Evolutionary conservation across 2,113 vertebrate species (phyloP).

Genomic region (Eulemur macaco): DNA sequence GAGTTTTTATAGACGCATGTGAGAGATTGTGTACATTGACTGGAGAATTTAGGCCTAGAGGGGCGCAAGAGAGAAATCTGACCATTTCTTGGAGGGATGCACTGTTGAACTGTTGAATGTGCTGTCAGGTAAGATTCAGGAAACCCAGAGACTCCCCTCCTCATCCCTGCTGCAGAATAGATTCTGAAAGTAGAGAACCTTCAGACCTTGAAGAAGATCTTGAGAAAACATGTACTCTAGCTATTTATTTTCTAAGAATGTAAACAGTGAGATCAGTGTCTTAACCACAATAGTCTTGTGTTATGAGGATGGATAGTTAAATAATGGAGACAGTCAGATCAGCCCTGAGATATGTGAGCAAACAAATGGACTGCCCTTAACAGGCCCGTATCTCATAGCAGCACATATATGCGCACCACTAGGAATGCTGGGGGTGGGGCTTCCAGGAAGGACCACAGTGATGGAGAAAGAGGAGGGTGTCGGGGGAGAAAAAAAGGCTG

Average conservation of each 20-base stretch:
- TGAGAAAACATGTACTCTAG: not conserved
- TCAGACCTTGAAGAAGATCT: constrained; percentile 33
- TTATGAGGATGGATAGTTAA: constrained; percentile 55
- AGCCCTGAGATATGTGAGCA: not conserved
- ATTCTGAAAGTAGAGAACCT: constrained; percentile 28
- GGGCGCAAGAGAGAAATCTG: not conserved
- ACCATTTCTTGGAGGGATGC: not conserved
- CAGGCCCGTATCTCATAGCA: not conserved
- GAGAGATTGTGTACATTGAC: not conserved
- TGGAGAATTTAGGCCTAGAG: not conserved
- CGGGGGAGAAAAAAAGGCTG: not conserved
- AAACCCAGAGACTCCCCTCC: not conserved
- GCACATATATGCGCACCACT: not conserved
- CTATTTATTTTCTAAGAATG: constrained; percentile 18
- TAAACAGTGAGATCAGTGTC: constrained; percentile 61
- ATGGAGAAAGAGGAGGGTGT: not conserved
- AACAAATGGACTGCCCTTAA: not conserved
- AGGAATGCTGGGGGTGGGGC: not conserved
- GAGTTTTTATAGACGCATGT: not conserved
- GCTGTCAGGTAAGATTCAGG: not conserved
- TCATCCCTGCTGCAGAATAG: not conserved
- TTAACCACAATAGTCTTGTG: constrained; percentile 60
- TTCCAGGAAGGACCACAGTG: constrained; percentile 8
- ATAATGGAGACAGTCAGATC: constrained; percentile 57
- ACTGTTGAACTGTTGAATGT: not conserved